These are phyloP conservation scores for Triplophysa yarkandensis DNA, from an alignment of 2,797 vertebrate genomes.

Conservation along the genomic window DNA sequence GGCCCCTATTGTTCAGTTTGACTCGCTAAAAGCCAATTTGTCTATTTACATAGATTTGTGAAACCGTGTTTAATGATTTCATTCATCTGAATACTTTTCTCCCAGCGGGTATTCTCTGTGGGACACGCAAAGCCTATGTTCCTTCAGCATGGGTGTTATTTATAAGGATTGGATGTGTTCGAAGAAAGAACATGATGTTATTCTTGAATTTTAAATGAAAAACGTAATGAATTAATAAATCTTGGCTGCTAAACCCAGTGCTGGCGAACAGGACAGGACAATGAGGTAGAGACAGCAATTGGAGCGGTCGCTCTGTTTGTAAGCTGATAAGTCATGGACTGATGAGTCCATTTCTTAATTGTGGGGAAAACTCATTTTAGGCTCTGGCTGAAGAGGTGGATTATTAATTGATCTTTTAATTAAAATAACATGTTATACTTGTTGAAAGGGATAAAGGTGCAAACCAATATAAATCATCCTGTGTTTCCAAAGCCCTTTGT, in stretches of 20 bases:
- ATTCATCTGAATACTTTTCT: slow-evolving; percentile 57
- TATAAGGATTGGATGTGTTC: slow-evolving; percentile 69
- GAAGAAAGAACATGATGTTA: slow-evolving; percentile 76
- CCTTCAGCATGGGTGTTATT: slow-evolving; percentile 69
- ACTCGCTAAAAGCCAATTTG: slow-evolving; percentile 41
- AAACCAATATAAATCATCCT: slow-evolving; percentile 72
- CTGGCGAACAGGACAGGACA: slow-evolving; percentile 73
- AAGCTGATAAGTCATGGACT: slow-evolving; percentile 83
- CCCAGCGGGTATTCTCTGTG: slow-evolving; percentile 30
- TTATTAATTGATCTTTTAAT: slow-evolving; percentile 82
- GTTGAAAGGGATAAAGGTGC: slow-evolving; percentile 68
- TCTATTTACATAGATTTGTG: slow-evolving; percentile 58
- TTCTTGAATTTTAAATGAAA: slow-evolving; percentile 74
- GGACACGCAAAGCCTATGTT: slow-evolving; percentile 45
- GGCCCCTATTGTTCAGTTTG: slow-evolving; percentile 40
- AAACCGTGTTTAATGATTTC: slow-evolving; percentile 59
- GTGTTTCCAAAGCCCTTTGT: slow-evolving; percentile 48
- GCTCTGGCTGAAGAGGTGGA: slow-evolving; percentile 76
- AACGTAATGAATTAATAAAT: slow-evolving; percentile 84
- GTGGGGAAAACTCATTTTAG: slow-evolving; percentile 77
- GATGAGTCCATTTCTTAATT: slow-evolving; percentile 82
- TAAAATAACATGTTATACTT: slow-evolving; percentile 65
- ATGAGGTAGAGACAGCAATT: slow-evolving; percentile 73
- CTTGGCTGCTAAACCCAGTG: slow-evolving; percentile 71
- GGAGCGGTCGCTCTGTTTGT: slow-evolving; percentile 76